phyloP scores from a whole-genome alignment of 2,888 invertebrate genomes.

The Drosophila paramelanica region DNA sequence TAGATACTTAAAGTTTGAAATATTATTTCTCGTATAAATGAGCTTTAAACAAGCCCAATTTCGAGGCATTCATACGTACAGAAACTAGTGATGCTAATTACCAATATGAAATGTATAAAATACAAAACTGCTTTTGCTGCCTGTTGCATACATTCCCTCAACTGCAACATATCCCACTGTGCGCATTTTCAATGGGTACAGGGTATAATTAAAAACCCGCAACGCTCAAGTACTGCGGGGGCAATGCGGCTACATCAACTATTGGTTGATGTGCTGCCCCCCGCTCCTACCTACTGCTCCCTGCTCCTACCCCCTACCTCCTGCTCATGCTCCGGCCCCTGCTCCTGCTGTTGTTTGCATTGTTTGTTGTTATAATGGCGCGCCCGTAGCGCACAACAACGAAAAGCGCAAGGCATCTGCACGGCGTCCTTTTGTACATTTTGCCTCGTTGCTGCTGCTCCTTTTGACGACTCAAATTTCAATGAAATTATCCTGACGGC shows the following conservation, averaged over 20 bases:
- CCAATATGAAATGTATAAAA: too few relatives aligned
- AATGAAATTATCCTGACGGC: slow-evolving; percentile 82
- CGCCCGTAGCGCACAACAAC: slow-evolving; percentile 62
- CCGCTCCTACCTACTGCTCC: not conserved
- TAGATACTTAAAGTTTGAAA: too few relatives aligned
- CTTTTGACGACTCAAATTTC: slow-evolving; percentile 81
- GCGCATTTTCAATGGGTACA: not conserved
- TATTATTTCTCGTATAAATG: too few relatives aligned
- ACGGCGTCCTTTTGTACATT: slow-evolving; percentile 67
- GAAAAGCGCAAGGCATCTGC: slow-evolving; percentile 78
- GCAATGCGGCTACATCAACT: slow-evolving; percentile 24
- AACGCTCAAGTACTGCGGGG: slow-evolving; percentile 72
- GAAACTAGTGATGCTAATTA: too few relatives aligned
- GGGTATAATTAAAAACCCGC: slow-evolving; percentile 62
- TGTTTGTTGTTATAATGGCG: slow-evolving; percentile 79
- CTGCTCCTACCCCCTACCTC: too few relatives aligned
- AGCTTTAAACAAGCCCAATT: too few relatives aligned
- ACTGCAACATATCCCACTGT: slow-evolving; percentile 3
- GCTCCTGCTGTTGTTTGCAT: slow-evolving; percentile 55
- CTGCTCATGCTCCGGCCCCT: not conserved
- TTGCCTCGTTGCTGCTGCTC: slow-evolving; percentile 55
- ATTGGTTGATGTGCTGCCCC: slow-evolving; percentile 4
- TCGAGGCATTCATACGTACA: too few relatives aligned
- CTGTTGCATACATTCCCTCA: not conserved
- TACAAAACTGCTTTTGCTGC: too few relatives aligned